A percentile compares a stretch with the other conserved stretches of the same genome.
Evolutionary conservation across 1,140 invertebrate genomes (phyloP).

Genomic region (Aricia agestis): DNA sequence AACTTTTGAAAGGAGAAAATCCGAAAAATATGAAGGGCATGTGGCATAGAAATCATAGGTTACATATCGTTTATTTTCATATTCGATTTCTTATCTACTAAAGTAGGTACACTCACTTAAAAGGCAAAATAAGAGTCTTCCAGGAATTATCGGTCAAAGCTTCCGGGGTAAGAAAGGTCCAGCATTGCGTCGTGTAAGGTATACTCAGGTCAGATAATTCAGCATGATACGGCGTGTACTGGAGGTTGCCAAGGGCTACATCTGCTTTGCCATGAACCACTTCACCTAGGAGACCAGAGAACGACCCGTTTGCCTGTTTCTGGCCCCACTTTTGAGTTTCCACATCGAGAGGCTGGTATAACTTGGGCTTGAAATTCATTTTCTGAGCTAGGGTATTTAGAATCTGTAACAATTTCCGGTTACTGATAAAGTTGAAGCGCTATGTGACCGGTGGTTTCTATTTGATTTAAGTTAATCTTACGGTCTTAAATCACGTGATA

Average conservation of each 20-base stretch:
- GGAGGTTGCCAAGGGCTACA: conserved; percentile 86
- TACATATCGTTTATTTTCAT: no score
- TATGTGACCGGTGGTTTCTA: no score
- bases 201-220: conserved; percentile 84
- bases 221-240: conserved; percentile 82
- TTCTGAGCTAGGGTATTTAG: conserved; percentile 79
- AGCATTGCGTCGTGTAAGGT: conserved; percentile 87
- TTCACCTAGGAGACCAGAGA: conserved; percentile 83
- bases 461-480: no score
- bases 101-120: conserved; percentile 77
- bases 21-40: background rate
- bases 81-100: no score
- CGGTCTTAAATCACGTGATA: no score
- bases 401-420: conserved; percentile 79
- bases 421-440: background rate
- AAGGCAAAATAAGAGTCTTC: conserved; percentile 88
- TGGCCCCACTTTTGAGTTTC: conserved; percentile 81
- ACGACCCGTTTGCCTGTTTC: conserved; percentile 77
- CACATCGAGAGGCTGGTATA: conserved; percentile 80
- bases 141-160: conserved; percentile 86
- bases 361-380: conserved; percentile 82
- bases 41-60: no score
- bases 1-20: background rate
- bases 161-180: conserved; percentile 89
- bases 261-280: conserved; percentile 81